Conservation (phyloP, 2,797 vertebrate genomes). For the Sebastes glaucus region DNA sequence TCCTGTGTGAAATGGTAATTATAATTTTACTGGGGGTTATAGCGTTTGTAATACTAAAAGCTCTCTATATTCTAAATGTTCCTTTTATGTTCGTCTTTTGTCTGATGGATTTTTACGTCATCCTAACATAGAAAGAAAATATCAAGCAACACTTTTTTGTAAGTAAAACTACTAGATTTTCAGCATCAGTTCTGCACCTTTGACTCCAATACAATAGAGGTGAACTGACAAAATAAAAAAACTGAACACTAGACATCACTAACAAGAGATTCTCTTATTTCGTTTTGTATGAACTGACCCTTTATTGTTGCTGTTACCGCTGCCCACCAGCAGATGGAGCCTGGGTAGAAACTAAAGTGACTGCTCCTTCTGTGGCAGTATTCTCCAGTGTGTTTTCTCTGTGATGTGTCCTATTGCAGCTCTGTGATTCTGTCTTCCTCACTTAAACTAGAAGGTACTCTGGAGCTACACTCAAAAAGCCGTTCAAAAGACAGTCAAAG, state of each 20-base stretch:
- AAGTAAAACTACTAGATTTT: background rate
- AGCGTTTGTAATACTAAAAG: background rate
- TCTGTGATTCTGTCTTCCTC: background rate
- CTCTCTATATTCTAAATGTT: background rate
- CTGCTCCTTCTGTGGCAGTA: no score
- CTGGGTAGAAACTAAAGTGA: background rate
- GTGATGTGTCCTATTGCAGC: background rate
- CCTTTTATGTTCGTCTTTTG: background rate
- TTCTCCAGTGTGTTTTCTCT: background rate
- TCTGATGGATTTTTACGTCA: background rate
- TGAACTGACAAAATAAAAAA: no score
- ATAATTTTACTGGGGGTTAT: background rate
- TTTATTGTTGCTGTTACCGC: background rate
- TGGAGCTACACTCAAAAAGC: background rate
- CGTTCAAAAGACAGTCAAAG: background rate
- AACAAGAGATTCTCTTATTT: accelerated
- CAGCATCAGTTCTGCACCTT: accelerated
- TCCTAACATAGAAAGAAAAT: no score
- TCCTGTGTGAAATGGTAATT: background rate
- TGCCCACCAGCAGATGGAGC: conserved; percentile 16
- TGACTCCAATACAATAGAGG: background rate
- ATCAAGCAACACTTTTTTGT: no score
- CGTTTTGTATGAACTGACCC: background rate
- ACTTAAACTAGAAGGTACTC: background rate
- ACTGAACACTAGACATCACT: background rate